Percentiles rank a stretch among this genome's conserved stretches.
These are phyloP conservation scores for Trematomus bernacchii DNA, from an alignment of 2,797 vertebrate species.

Conservation along the genomic window DNA sequence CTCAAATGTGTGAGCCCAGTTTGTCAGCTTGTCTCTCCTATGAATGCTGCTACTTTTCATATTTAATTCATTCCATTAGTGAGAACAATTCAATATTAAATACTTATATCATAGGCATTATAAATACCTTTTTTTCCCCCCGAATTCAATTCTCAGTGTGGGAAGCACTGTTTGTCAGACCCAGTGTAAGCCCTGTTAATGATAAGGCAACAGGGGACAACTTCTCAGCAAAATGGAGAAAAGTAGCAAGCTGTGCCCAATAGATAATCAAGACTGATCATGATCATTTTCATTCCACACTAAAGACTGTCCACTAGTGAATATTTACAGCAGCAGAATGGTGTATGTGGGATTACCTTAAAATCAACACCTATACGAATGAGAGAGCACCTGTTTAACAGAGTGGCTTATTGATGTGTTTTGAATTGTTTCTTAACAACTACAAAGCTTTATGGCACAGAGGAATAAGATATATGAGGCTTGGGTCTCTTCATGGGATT, in stretches of 20 bases:
- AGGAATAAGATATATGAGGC: not conserved
- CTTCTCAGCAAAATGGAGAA: slow-evolving; percentile 12
- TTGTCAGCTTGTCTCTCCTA: not conserved
- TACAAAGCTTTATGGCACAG: not conserved
- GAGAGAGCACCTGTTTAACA: slow-evolving; percentile 3
- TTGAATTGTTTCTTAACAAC: not conserved
- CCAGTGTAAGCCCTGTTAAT: not conserved
- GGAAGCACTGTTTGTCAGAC: not conserved
- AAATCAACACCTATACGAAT: not conserved
- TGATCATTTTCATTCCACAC: no score
- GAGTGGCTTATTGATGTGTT: not conserved
- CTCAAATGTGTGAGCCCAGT: not conserved
- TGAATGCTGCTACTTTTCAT: not conserved
- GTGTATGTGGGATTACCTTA: slow-evolving; percentile 1
- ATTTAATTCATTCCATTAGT: not conserved
- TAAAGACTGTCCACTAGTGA: not conserved
- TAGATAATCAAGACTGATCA: not conserved
- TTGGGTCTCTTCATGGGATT: slow-evolving; percentile 2
- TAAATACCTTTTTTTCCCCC: no score
- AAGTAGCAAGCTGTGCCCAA: not conserved
- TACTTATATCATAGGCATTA: no score
- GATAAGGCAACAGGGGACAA: not conserved
- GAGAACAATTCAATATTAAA: no score
- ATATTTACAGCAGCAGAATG: slow-evolving; percentile 13
- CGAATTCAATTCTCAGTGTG: not conserved